Evolutionary conservation across 2,888 invertebrate species (phyloP), one percentile per base, ranked within the genome.

Genomic region (Xylota segnis): DNA sequence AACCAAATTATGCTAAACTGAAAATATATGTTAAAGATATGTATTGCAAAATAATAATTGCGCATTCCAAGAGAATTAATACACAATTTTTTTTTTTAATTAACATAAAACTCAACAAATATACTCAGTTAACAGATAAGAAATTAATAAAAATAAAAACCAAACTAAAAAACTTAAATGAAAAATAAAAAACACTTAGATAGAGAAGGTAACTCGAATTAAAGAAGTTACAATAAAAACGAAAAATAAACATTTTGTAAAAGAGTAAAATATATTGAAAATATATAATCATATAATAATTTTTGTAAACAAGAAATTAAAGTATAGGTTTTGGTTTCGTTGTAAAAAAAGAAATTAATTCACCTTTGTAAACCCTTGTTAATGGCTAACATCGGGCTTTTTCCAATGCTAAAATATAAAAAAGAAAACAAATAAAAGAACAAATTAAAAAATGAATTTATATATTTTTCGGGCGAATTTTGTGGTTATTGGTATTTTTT

Each of bases 311-410:
- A 87, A 72, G 87, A 87, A 70, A 75, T 72, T 74, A 87, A 89
- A 89, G 72, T 79, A 79, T 59, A 79, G 79, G 58, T 71, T 63
- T 71, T 34, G 16, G 18, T 63, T 78, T 68, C 32, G 18, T 77
- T 76, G 47, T 66, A 32, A 74, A 81, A 90, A 89, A 90, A 91
- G 91, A 91, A 93, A 93, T 92, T 93, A 94, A 94, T 94, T 94
- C 94, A 95, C 94, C 96, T 95, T 94, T 96, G 96, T 92, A 96
- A 95, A 93, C 96, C 96, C 94, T 96, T 96, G 94, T 96, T 96
- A 94, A 96, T 96, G 93, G 96, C 96, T 93, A 96, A 95, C 93
- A 96, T 90, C 89, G 92, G 94, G 91, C 96, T 95, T 94, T 96
- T 96, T 93, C 96, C 96, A 93, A 96, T 94, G 94, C 94, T 95